Evolutionary conservation across 37 sponge, comb jelly and placozoan species (phyloP), one percentile per base, ranked within the genome.

Genomic region (Haliclona indistincta): DNA sequence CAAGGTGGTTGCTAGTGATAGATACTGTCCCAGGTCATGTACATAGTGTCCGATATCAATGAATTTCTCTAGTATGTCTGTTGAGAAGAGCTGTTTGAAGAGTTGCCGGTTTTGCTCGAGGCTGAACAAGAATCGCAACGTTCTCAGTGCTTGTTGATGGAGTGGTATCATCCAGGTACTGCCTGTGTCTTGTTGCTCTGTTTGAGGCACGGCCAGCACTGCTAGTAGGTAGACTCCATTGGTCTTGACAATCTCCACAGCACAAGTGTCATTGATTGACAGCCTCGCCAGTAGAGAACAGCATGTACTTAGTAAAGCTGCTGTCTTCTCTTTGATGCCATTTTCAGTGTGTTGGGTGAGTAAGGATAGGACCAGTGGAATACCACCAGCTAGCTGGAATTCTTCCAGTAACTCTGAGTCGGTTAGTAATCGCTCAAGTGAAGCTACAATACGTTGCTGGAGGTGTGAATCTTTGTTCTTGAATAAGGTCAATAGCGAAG

Each of bases 1-100:
- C 43, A 95, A 78, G 53, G 68, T 52, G 34, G 77, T 64, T 47
- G 84, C 51, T 44, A 95, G 61, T 34, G 28, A 35, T 22, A 63
- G 36, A 67, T 95, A 95, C 1, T 86, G 83, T 22, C 30, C 29
- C 17, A 91, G 52, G 37, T 88, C 78, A 54, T 60, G 64, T n/a
- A 60, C 74, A 78, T 95, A 95, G 77, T 95, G 92, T 0, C 92
- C 92, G 1, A 91, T 69, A 41, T 88, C 83, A 43, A 95, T 95
- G 64, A 95, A 95, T 60, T 42, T 54, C 56, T 88, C 96, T 79
- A 95, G 91, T 23, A 91, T 47, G 4, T 77, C 64, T 25, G 89
- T 72, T 2, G 92, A 89, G 73, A 95, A 95, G 32, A 95, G 73
- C 64, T 70, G 79, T 68, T 91, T 91, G 44, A 95, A 88, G 20